Evolutionary conservation across 2,888 invertebrate species (phyloP).

Genomic region (Lasius platythorax): DNA sequence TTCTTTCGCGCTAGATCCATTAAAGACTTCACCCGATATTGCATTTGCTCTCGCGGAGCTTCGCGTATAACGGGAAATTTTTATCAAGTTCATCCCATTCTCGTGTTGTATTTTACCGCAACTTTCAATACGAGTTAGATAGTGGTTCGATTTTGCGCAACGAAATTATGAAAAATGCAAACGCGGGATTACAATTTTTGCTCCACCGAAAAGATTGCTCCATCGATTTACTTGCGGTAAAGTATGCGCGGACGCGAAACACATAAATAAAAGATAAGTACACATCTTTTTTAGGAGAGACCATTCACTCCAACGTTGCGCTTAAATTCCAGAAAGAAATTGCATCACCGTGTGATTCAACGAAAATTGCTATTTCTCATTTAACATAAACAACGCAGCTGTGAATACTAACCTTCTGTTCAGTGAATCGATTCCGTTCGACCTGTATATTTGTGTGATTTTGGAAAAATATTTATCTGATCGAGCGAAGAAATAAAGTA

Average conservation of each 20-base stretch:
- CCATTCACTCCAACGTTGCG: neutral
- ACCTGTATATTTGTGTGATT: neutral
- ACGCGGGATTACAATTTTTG: slow-evolving; percentile 1
- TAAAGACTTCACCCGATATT: slow-evolving; percentile 29
- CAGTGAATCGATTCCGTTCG: neutral
- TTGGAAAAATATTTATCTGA: neutral
- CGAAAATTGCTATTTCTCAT: slow-evolving; percentile 35
- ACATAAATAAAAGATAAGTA: neutral
- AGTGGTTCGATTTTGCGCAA: neutral
- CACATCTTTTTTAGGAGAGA: neutral
- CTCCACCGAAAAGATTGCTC: slow-evolving; percentile 25
- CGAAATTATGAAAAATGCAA: slow-evolving; percentile 4
- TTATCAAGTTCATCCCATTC: slow-evolving; percentile 3
- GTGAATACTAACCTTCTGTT: neutral
- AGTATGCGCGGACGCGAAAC: neutral
- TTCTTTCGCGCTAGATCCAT: slow-evolving; percentile 42
- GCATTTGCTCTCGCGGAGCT: neutral
- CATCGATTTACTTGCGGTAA: neutral
- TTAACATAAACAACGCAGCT: slow-evolving; percentile 11
- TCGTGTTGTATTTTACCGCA: neutral
- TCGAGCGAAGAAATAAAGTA: neutral
- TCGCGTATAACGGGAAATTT: slow-evolving; percentile 25
- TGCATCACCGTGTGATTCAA: neutral
- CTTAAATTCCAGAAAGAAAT: slow-evolving; percentile 21
- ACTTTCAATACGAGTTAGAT: neutral